Conservation (phyloP, 53 echinoderm and acorn worm species). For the Temnopleurus reevesii region DNA sequence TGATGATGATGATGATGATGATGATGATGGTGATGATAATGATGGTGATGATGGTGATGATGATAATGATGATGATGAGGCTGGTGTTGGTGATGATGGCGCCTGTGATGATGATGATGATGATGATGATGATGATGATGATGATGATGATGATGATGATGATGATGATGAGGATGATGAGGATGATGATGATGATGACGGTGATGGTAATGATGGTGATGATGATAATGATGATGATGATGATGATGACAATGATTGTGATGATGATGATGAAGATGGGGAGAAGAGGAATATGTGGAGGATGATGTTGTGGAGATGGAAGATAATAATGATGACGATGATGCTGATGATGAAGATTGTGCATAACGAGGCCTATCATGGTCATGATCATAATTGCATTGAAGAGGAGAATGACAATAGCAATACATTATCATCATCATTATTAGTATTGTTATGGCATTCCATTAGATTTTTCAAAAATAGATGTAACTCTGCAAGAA, state of each 20-base stretch:
- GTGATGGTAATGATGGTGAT: neutral
- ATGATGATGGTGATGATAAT: neutral
- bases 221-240: neutral
- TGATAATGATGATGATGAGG: neutral
- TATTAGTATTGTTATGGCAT: too few species aligned
- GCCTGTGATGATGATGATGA: neutral
- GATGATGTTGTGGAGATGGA: too few species aligned
- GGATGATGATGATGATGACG: neutral
- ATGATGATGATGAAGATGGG: neutral
- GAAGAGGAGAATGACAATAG: too few species aligned
- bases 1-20: neutral
- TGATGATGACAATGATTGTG: neutral
- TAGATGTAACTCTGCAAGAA: too few species aligned
- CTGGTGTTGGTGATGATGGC: neutral
- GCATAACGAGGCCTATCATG: too few species aligned
- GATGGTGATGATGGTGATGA: neutral
- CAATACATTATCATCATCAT: too few species aligned
- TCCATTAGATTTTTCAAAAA: too few species aligned
- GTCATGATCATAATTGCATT: too few species aligned
- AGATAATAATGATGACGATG: too few species aligned
- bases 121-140: neutral
- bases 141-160: neutral
- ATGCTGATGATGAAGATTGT: too few species aligned
- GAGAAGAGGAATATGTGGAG: too few species aligned
- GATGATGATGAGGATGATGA: neutral